phyloP scores from a whole-genome alignment of 2,113 vertebrate genomes.

The Dinomys branickii region DNA sequence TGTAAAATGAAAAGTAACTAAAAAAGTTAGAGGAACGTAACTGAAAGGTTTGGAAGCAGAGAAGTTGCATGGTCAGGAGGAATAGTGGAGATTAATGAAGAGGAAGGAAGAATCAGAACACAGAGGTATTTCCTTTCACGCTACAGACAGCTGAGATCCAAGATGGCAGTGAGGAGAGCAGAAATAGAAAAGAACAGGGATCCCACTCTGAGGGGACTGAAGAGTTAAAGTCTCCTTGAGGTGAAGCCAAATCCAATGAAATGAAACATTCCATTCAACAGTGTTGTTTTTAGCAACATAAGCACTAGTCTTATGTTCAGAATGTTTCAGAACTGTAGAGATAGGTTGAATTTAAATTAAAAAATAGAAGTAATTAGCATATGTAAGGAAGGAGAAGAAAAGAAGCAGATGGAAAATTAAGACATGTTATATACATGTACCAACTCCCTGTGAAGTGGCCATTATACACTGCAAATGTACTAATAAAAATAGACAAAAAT shows the following conservation, averaged over 20 bases:
- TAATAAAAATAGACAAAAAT: background rate
- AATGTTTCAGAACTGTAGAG: background rate
- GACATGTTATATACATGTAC: background rate
- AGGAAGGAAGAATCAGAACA: background rate
- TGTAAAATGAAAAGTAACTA: background rate
- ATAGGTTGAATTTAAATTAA: background rate
- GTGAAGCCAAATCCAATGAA: constrained; percentile 19
- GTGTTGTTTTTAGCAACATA: background rate
- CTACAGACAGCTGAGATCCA: background rate
- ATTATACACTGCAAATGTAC: background rate
- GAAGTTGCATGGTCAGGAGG: background rate
- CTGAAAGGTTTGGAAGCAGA: background rate
- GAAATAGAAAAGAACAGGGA: background rate
- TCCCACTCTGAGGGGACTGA: background rate
- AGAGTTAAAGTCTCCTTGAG: background rate
- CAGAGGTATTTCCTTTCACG: background rate
- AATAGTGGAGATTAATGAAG: background rate
- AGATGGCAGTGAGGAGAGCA: background rate
- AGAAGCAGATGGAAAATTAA: background rate
- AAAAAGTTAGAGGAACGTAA: background rate
- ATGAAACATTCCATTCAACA: background rate
- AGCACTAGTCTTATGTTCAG: background rate
- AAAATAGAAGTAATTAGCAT: background rate
- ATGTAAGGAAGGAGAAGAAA: background rate
- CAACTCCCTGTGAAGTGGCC: background rate